Evolutionary conservation across 2,888 invertebrate genomes (phyloP).

Genomic region (Idaea dimidiata): DNA sequence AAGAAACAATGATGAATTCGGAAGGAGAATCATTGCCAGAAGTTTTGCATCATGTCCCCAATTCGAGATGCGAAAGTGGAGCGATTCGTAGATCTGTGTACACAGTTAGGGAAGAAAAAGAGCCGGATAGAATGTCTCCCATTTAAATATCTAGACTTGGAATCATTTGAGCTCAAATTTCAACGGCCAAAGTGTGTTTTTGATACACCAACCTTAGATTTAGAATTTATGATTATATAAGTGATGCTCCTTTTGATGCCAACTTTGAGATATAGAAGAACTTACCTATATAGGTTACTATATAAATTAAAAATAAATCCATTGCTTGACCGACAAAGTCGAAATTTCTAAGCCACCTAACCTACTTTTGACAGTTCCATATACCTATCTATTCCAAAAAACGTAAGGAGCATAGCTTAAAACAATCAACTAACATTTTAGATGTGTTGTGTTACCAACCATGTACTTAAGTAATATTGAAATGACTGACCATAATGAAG

Average conservation of each 20-base stretch:
- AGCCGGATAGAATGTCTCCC: constrained; percentile 63
- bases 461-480: constrained; percentile 37
- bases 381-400: not conserved
- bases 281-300: no score
- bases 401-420: constrained; percentile 12
- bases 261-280: no score
- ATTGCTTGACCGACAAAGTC: no score
- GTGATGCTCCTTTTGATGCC: not conserved
- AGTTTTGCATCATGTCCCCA: constrained; percentile 70
- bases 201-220: constrained; percentile 28
- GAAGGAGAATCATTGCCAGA: constrained; percentile 73
- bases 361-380: not conserved
- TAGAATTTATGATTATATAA: not conserved
- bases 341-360: not conserved
- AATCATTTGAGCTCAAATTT: constrained; percentile 27
- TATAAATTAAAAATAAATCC: no score
- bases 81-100: constrained; percentile 67
- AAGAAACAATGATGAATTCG: constrained; percentile 66
- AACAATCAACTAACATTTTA: constrained; percentile 5
- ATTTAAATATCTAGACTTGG: constrained; percentile 45
- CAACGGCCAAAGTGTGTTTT: constrained; percentile 25
- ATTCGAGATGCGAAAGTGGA: constrained; percentile 58
- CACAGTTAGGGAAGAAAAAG: constrained; percentile 61
- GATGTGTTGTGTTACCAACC: constrained; percentile 29
- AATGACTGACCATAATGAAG: constrained; percentile 66